Conservation (phyloP, 2,113 vertebrate genomes). For the Nerophis lumbriciformis region DNA sequence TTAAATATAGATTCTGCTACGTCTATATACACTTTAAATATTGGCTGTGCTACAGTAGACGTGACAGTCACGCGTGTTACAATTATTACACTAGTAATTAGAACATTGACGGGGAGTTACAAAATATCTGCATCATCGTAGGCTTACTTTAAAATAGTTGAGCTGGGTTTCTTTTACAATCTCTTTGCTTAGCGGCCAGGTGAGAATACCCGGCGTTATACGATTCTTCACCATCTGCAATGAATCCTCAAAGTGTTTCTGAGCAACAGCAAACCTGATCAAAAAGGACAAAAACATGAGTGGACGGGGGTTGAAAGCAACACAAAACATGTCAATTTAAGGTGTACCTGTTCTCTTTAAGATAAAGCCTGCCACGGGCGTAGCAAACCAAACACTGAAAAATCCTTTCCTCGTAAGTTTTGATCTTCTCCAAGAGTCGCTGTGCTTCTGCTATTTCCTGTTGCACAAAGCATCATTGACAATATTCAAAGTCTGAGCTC, state of each 20-base stretch:
- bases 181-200: slow-evolving; percentile 84
- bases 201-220: slow-evolving; percentile 81
- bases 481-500: too few relatives aligned
- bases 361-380: slow-evolving; percentile 80
- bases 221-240: slow-evolving; percentile 76
- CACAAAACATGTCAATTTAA: neutral
- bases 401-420: slow-evolving; percentile 68
- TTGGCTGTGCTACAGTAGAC: too few relatives aligned
- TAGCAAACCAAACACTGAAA: slow-evolving; percentile 83
- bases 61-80: too few relatives aligned
- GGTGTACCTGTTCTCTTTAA: slow-evolving; percentile 84
- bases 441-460: slow-evolving; percentile 84
- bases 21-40: too few relatives aligned
- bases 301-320: neutral
- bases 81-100: too few relatives aligned
- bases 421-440: slow-evolving; percentile 76
- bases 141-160: slow-evolving; percentile 77
- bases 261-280: slow-evolving; percentile 79
- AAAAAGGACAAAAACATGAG: neutral
- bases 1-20: too few relatives aligned
- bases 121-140: too few relatives aligned
- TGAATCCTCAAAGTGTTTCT: slow-evolving; percentile 78
- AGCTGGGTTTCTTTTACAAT: slow-evolving; percentile 81
- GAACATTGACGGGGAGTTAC: too few relatives aligned
- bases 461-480: neutral